These are phyloP conservation scores for Gadopsis marmoratus DNA, from an alignment of 2,797 vertebrate species.

Conservation along the genomic window DNA sequence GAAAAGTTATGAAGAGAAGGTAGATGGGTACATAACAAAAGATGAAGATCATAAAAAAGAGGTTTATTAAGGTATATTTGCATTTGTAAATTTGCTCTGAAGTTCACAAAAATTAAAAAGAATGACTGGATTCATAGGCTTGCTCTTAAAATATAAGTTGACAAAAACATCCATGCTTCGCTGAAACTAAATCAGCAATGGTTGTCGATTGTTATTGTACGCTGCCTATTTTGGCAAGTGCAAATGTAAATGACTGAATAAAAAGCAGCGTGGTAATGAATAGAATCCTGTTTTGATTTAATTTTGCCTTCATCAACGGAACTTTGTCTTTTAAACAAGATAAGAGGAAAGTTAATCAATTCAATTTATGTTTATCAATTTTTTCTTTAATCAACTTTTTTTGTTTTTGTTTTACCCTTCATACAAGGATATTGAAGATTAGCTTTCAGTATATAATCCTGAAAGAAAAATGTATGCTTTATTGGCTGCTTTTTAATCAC, in stretches of 20 bases:
- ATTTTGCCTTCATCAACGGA: slow-evolving; percentile 17
- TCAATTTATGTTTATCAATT: slow-evolving; percentile 16
- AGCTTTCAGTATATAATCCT: slow-evolving; percentile 12
- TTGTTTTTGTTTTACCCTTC: slow-evolving; percentile 11
- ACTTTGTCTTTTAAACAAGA: slow-evolving; percentile 23
- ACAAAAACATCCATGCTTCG: background rate
- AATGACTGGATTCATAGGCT: background rate
- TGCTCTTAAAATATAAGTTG: background rate
- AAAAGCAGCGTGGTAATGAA: background rate
- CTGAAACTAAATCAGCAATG: background rate
- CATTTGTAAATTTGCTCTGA: too few species aligned
- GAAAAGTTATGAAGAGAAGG: background rate
- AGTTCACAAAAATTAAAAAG: too few species aligned
- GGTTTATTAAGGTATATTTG: too few species aligned
- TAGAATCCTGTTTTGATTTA: slow-evolving; percentile 18
- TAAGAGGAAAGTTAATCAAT: slow-evolving; percentile 29
- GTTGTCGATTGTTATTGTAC: background rate
- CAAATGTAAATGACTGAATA: background rate
- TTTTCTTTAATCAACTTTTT: slow-evolving; percentile 26
- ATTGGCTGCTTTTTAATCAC: background rate
- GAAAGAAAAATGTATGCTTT: background rate
- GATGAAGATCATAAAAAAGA: background rate
- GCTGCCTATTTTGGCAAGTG: background rate
- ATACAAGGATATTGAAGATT: slow-evolving; percentile 23
- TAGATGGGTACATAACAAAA: background rate